Percentiles rank a stretch among this genome's conserved stretches.
These are phyloP conservation scores for Cheilosia scutellata DNA, from an alignment of 2,888 invertebrate species.

Conservation along the genomic window DNA sequence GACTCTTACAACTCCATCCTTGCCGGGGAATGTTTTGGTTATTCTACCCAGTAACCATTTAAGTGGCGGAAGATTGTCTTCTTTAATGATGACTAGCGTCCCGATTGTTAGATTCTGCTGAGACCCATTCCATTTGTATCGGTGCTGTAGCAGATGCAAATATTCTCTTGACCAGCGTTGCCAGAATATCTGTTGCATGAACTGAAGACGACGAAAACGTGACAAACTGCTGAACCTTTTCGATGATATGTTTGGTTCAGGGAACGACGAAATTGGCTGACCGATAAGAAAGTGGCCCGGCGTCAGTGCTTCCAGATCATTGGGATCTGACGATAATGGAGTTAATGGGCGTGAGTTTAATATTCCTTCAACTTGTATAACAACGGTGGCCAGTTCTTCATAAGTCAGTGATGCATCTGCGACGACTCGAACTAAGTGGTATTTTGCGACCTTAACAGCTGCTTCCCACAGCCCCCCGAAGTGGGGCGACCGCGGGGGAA, in stretches of 20 bases:
- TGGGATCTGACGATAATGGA: background rate
- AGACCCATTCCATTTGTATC: background rate
- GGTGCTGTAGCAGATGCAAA: background rate
- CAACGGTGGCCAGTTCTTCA: background rate
- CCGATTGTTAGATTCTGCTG: background rate
- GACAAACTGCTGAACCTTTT: background rate
- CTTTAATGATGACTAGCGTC: background rate
- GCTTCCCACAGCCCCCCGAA: no score
- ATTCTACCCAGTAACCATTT: no score
- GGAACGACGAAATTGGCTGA: background rate
- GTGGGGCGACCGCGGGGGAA: no score
- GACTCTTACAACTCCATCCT: no score
- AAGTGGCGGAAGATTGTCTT: no score
- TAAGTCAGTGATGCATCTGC: background rate
- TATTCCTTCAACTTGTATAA: background rate
- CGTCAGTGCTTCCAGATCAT: background rate
- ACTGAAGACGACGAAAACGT: background rate
- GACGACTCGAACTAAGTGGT: background rate
- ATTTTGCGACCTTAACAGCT: background rate
- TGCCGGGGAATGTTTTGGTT: no score
- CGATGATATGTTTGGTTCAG: background rate
- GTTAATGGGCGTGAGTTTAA: background rate
- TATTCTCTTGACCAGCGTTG: background rate
- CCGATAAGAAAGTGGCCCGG: slow-evolving; percentile 2
- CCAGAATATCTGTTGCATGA: slow-evolving; percentile 3